Percentiles rank a stretch among this genome's conserved stretches.
phyloP scores from a whole-genome alignment of 2,888 invertebrate genomes.

The Molanna angustata region DNA sequence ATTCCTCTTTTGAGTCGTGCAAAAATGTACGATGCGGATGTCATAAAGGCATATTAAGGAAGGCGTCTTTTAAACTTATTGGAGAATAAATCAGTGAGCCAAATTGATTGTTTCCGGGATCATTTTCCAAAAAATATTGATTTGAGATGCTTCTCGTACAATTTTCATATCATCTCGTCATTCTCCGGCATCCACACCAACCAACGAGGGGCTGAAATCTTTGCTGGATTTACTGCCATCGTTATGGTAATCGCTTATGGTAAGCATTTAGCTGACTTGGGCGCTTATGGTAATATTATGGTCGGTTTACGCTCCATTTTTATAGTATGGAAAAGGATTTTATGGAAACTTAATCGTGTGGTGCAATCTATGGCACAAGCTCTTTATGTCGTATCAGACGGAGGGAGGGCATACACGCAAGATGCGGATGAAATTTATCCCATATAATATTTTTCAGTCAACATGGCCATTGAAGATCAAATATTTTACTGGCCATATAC shows the following conservation, averaged over 20 bases:
- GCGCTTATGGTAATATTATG: neutral
- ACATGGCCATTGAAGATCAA: too few species aligned
- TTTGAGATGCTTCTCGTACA: constrained; percentile 8
- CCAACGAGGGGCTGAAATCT: neutral
- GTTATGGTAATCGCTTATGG: constrained; percentile 31
- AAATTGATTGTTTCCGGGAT: too few species aligned
- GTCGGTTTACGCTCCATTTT: neutral
- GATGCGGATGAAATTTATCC: too few species aligned
- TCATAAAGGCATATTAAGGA: too few species aligned
- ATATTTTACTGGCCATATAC: too few species aligned
- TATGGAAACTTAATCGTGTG: neutral
- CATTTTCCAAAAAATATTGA: constrained; percentile 8
- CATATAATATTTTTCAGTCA: too few species aligned
- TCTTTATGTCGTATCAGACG: too few species aligned
- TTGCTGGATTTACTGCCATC: constrained; percentile 26
- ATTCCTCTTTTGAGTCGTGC: too few species aligned
- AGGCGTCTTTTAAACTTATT: too few species aligned
- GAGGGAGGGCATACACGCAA: too few species aligned
- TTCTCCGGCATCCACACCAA: neutral
- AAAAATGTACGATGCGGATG: too few species aligned
- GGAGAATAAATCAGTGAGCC: too few species aligned
- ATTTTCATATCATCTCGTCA: neutral
- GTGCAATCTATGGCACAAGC: neutral
- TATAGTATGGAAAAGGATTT: neutral
- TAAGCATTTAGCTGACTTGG: constrained; percentile 29